These are phyloP conservation scores for Chondrosia reniformis DNA, from an alignment of 37 sponge, comb jelly and placozoan genomes.

Conservation along the genomic window DNA sequence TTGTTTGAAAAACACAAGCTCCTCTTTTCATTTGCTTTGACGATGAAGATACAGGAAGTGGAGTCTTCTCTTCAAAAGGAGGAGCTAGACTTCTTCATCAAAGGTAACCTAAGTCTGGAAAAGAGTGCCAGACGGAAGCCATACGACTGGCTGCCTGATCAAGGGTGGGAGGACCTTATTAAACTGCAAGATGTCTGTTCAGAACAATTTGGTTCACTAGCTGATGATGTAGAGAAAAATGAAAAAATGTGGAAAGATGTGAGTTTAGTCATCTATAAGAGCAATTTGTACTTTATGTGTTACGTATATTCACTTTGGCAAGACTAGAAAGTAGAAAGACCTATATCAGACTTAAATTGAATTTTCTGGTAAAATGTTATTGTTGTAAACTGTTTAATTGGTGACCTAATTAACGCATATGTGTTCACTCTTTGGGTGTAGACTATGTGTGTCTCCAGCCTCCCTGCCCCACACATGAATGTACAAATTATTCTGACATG, in stretches of 20 bases:
- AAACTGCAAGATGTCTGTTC: conserved; percentile 64
- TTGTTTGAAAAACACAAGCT: conserved; percentile 98
- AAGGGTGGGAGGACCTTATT: conserved; percentile 98
- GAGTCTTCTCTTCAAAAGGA: conserved; percentile 69
- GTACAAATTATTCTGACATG: too few species aligned
- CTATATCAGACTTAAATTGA: too few species aligned
- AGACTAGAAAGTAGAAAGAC: too few species aligned
- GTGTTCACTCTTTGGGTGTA: too few species aligned
- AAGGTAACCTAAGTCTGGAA: conserved; percentile 96
- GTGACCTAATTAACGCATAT: too few species aligned
- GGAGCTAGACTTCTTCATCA: conserved; percentile 98
- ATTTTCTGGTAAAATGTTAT: too few species aligned
- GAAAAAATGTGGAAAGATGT: conserved; percentile 84
- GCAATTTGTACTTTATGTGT: too few species aligned
- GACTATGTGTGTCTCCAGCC: too few species aligned
- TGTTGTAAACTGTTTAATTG: too few species aligned
- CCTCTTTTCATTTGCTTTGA: conserved; percentile 98
- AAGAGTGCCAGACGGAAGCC: conserved; percentile 86
- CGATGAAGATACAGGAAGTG: conserved; percentile 95
- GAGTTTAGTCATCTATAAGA: too few species aligned
- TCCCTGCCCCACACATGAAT: too few species aligned
- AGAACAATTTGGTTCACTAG: conserved; percentile 79
- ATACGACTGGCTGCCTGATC: conserved; percentile 95
- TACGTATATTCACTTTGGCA: too few species aligned
- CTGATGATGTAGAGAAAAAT: conserved; percentile 87